Evolutionary conservation across 2,888 invertebrate genomes (phyloP).

Genomic region (Proisotoma minuta): DNA sequence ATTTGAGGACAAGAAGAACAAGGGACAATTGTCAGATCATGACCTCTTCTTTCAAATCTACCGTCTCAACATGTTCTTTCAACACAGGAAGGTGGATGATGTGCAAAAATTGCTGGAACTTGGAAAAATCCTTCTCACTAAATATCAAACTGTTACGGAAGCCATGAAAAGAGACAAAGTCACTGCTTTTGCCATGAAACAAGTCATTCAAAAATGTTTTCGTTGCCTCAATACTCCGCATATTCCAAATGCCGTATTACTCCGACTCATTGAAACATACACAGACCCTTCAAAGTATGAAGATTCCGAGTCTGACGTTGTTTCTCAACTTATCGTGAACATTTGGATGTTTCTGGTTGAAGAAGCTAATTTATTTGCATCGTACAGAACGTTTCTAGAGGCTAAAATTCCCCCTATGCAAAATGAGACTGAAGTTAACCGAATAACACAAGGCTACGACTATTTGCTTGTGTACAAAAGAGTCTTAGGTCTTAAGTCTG

Average conservation of each 20-base stretch:
- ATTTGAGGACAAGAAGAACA: slow-evolving; percentile 58
- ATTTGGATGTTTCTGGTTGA: slow-evolving; percentile 29
- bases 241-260: slow-evolving; percentile 19
- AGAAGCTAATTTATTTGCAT: slow-evolving; percentile 25
- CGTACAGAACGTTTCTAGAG: slow-evolving; percentile 29
- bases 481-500: not conserved
- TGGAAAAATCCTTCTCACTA: slow-evolving; percentile 14
- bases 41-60: slow-evolving; percentile 27
- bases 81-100: slow-evolving; percentile 1
- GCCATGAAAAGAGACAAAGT: slow-evolving; percentile 3
- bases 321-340: slow-evolving; percentile 8
- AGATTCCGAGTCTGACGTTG: slow-evolving; percentile 1
- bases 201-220: slow-evolving; percentile 19
- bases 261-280: slow-evolving; percentile 30
- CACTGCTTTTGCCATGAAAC: slow-evolving; percentile 21
- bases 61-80: slow-evolving; percentile 37
- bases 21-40: slow-evolving; percentile 11
- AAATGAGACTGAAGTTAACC: slow-evolving; percentile 12
- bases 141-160: slow-evolving; percentile 5
- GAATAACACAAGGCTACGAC: slow-evolving; percentile 15
- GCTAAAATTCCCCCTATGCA: slow-evolving; percentile 12
- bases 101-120: slow-evolving; percentile 14
- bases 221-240: slow-evolving; percentile 14
- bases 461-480: slow-evolving; percentile 15
- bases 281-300: not conserved